Evolutionary conservation across 2,797 vertebrate species (phyloP).

Genomic region (Pseudocheirus occidentalis): DNA sequence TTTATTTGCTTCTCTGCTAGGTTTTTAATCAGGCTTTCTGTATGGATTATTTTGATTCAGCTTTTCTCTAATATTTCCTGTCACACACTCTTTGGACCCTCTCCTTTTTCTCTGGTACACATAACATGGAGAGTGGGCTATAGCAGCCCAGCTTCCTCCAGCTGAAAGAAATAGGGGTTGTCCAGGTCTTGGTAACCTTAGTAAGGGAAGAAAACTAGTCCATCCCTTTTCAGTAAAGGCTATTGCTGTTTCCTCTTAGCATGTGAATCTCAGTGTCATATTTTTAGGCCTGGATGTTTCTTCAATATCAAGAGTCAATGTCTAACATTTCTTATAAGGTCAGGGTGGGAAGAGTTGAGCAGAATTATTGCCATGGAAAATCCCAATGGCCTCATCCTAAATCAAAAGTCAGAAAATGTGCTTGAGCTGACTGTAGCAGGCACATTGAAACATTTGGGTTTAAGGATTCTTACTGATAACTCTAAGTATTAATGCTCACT

Average conservation of each 20-base stretch:
- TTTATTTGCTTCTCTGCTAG: neutral
- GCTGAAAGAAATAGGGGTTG: neutral
- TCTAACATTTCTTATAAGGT: neutral
- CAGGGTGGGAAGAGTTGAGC: neutral
- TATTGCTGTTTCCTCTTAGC: neutral
- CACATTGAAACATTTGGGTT: neutral
- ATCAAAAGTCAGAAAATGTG: neutral
- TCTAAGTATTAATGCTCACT: neutral
- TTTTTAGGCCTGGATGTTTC: neutral
- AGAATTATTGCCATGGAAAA: neutral
- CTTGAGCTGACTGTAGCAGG: neutral
- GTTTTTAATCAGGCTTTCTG: neutral
- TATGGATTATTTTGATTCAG: neutral
- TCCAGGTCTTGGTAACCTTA: neutral
- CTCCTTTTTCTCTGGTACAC: neutral
- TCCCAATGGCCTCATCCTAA: neutral
- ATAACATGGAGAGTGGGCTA: neutral
- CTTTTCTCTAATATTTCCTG: neutral
- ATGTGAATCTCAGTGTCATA: neutral
- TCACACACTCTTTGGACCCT: neutral
- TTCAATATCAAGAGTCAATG: neutral
- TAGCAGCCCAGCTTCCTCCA: neutral
- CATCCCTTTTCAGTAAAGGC: neutral
- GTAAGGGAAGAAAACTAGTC: neutral
- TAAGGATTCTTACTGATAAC: neutral